These are phyloP conservation scores for Axis porcinus DNA, from an alignment of 2,113 vertebrate genomes.

Conservation along the genomic window DNA sequence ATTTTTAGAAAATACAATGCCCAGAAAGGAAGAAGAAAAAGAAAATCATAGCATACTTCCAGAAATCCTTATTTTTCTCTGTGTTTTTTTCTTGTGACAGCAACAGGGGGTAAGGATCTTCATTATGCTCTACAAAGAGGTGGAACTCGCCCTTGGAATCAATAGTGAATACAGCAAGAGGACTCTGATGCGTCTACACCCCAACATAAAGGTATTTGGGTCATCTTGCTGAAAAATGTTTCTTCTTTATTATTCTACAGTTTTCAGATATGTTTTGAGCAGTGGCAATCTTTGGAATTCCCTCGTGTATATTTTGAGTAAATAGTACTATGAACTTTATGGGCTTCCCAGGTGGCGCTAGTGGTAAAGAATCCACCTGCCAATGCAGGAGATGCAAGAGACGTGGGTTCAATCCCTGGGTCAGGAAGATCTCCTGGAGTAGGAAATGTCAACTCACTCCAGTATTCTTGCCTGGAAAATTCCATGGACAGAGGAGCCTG, in stretches of 20 bases:
- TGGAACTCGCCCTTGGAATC: conserved; percentile 95
- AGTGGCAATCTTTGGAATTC: not conserved
- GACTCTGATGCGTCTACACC: conserved; percentile 88
- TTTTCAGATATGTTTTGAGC: not conserved
- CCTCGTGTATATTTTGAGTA: not conserved
- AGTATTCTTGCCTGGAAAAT: not conserved
- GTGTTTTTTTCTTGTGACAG: conserved; percentile 77
- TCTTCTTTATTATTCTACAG: not conserved
- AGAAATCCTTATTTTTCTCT: not conserved
- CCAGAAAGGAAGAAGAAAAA: not conserved
- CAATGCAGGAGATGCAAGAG: not conserved
- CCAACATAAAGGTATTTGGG: conserved; percentile 91
- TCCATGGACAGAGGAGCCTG: not conserved
- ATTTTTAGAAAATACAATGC: not conserved
- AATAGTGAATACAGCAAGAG: conserved; percentile 97
- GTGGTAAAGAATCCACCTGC: not conserved
- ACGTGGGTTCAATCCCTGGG: accelerated
- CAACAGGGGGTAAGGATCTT: conserved; percentile 95
- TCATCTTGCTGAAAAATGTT: not conserved
- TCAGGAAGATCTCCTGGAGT: not conserved
- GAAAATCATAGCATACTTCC: not conserved
- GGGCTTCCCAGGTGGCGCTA: not conserved
- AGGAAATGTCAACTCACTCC: not conserved
- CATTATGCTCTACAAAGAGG: conserved; percentile 97
- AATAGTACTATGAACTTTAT: not conserved